Conservation (phyloP, 2,888 invertebrate genomes). For the Coelopa pilipes region DNA sequence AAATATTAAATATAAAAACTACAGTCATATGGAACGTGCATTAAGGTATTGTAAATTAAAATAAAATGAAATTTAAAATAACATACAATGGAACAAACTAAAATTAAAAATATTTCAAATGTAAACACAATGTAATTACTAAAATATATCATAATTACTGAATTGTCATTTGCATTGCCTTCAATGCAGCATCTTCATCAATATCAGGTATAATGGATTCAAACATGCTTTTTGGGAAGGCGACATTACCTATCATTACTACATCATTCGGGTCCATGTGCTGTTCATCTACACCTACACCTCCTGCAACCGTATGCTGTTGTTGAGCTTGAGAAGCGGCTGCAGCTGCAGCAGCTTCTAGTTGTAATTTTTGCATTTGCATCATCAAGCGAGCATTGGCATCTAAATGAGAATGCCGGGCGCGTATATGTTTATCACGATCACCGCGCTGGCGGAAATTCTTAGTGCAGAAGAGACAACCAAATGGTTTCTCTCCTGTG, state of each 20-base stretch:
- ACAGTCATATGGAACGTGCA: too few relatives aligned
- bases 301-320: conserved; percentile 35
- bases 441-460: conserved; percentile 71
- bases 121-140: neutral
- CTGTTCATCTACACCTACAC: conserved; percentile 11
- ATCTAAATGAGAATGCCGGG: conserved; percentile 68
- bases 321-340: conserved; percentile 41
- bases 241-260: conserved; percentile 53
- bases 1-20: too few relatives aligned
- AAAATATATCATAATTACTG: neutral
- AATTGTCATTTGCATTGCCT: conserved; percentile 37
- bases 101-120: conserved; percentile 6
- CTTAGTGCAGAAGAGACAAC: conserved; percentile 69
- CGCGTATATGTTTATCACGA: conserved; percentile 71
- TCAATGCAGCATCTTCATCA: conserved; percentile 45
- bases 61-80: too few relatives aligned
- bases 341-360: conserved; percentile 60
- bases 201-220: conserved; percentile 53
- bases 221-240: conserved; percentile 56
- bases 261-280: conserved; percentile 45
- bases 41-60: too few relatives aligned
- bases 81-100: conserved; percentile 8
- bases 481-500: conserved; percentile 71
- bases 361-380: conserved; percentile 63
- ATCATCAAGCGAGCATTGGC: conserved; percentile 63